phyloP scores from a whole-genome alignment of 2,888 invertebrate species.

The Syrista parreyssii region DNA sequence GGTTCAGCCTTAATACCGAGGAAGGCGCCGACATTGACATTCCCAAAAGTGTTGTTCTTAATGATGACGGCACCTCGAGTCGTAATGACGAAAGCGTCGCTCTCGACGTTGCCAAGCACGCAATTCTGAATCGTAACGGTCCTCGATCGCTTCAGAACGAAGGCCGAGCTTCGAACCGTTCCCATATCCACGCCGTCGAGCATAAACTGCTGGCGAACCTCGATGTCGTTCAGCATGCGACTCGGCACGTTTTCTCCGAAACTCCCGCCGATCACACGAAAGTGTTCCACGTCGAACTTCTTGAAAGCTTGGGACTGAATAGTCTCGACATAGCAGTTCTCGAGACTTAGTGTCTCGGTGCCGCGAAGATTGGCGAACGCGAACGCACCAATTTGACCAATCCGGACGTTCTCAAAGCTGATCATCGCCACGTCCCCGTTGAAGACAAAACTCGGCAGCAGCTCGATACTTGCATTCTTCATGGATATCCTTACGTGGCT shows the following conservation, averaged over 20 bases:
- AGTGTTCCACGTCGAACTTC: constrained; percentile 77
- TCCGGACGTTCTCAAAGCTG: constrained; percentile 72
- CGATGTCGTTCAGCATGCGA: constrained; percentile 79
- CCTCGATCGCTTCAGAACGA: constrained; percentile 74
- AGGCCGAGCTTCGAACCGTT: constrained; percentile 76
- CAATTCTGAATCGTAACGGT: constrained; percentile 74
- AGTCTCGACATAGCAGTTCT: constrained; percentile 71
- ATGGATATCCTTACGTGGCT: constrained; percentile 61
- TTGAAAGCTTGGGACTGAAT: constrained; percentile 82
- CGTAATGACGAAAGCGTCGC: constrained; percentile 74
- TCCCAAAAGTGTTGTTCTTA: constrained; percentile 74
- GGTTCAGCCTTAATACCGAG: constrained; percentile 69
- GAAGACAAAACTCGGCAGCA: constrained; percentile 71
- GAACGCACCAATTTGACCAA: constrained; percentile 76
- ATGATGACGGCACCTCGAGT: constrained; percentile 74
- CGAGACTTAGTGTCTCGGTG: constrained; percentile 74
- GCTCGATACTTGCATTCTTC: constrained; percentile 63
- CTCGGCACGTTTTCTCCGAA: constrained; percentile 74
- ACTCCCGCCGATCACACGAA: constrained; percentile 73
- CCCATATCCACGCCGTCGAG: constrained; percentile 76
- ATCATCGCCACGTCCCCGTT: constrained; percentile 80
- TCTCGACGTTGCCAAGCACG: constrained; percentile 71
- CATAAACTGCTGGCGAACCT: constrained; percentile 74
- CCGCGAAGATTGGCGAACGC: constrained; percentile 80
- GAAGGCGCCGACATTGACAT: constrained; percentile 73